These are phyloP conservation scores for Machimus atricapillus DNA, from an alignment of 2,888 invertebrate species.

Conservation along the genomic window DNA sequence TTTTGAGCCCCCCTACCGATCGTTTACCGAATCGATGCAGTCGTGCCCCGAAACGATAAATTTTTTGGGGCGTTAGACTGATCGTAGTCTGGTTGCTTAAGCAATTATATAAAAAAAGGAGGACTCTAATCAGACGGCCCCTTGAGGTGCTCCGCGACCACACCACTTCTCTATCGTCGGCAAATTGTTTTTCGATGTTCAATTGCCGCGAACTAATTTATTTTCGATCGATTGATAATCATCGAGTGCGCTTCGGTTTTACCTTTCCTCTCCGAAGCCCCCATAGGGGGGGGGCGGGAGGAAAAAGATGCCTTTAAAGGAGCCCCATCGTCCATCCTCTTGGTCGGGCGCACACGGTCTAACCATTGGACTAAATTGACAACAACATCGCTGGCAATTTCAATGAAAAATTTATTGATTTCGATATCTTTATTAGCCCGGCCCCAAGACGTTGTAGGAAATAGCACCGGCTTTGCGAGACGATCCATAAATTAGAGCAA, in stretches of 20 bases:
- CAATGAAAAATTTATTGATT: slow-evolving; percentile 18
- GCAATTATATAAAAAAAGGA: background rate
- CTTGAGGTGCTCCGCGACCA: background rate
- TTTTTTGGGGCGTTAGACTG: slow-evolving; percentile 21
- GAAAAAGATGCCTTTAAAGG: background rate
- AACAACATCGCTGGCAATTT: slow-evolving; percentile 15
- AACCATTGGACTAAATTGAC: slow-evolving; percentile 9
- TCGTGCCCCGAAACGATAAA: background rate
- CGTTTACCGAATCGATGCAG: background rate
- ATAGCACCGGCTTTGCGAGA: background rate
- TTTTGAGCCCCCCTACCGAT: background rate
- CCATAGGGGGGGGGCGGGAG: background rate
- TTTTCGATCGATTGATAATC: slow-evolving; percentile 5
- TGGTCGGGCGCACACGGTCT: background rate
- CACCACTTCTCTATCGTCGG: background rate
- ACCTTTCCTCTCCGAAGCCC: background rate
- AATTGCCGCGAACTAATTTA: slow-evolving; percentile 26
- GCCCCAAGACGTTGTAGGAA: background rate
- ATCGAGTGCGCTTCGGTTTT: background rate
- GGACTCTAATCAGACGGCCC: background rate
- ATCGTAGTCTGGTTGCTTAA: background rate
- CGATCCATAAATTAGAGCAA: background rate
- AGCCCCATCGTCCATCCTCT: background rate
- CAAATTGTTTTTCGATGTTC: slow-evolving; percentile 34
- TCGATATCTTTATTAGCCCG: slow-evolving; percentile 18